Percentiles rank a stretch among this genome's conserved stretches.
phyloP scores from a whole-genome alignment of 2,797 vertebrate genomes.

The Hoplostethus atlanticus region DNA sequence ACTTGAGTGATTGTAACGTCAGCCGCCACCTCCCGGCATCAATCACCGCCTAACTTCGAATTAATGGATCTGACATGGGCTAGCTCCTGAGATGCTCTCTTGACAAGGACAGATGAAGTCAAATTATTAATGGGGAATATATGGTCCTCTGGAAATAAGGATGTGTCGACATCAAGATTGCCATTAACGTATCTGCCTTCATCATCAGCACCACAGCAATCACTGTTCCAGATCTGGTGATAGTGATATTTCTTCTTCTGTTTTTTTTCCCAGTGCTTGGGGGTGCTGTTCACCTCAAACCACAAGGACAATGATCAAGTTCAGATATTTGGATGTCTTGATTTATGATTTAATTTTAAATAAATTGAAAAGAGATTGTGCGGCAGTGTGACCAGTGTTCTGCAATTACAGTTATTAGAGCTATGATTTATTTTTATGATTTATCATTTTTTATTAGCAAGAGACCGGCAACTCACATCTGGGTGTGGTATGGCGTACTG shows the following conservation, averaged over 20 bases:
- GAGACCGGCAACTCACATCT: constrained; percentile 92
- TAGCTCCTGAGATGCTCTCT: constrained; percentile 64
- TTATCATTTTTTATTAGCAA: constrained; percentile 20
- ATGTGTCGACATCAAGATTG: constrained; percentile 47
- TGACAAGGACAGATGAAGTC: constrained; percentile 76
- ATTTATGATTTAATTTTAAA: constrained; percentile 5
- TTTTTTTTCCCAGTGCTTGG: constrained; percentile 76
- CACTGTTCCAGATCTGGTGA: constrained; percentile 4
- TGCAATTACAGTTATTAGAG: neutral
- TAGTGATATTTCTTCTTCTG: neutral
- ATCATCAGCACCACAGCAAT: constrained; percentile 22
- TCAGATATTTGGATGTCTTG: constrained; percentile 57
- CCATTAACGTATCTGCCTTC: constrained; percentile 37
- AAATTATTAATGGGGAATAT: constrained; percentile 72
- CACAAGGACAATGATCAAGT: constrained; percentile 74
- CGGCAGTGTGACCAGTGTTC: constrained; percentile 70
- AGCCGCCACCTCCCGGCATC: constrained; percentile 71
- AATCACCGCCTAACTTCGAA: constrained; percentile 78
- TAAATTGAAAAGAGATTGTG: constrained; percentile 46
- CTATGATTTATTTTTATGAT: neutral
- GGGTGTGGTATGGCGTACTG: constrained; percentile 99
- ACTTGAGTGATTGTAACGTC: constrained; percentile 80
- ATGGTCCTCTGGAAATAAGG: constrained; percentile 53
- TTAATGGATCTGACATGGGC: constrained; percentile 73
- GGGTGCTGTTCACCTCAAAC: constrained; percentile 67